These are phyloP conservation scores for Saccostrea cuccullata DNA, from an alignment of 1,140 invertebrate species.

Conservation along the genomic window DNA sequence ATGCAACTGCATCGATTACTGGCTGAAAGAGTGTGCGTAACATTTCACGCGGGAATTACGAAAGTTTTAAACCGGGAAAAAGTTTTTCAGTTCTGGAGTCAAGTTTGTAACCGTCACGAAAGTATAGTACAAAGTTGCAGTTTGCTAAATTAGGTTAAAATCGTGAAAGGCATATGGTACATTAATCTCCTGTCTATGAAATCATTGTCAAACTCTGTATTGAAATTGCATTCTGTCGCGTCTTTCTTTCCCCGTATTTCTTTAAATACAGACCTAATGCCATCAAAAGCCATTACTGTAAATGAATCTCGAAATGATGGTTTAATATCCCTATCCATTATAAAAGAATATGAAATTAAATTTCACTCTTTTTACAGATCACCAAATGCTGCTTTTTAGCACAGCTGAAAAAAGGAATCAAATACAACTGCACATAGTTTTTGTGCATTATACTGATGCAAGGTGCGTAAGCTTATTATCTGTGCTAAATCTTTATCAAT, in stretches of 20 bases:
- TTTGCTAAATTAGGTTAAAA: conserved; percentile 21
- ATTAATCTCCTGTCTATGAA: background rate
- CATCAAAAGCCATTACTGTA: conserved; percentile 36
- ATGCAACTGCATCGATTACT: conserved; percentile 37
- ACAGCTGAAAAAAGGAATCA: conserved; percentile 30
- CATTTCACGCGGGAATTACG: conserved; percentile 16
- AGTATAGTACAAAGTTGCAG: conserved; percentile 10
- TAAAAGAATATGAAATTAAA: conserved; percentile 37
- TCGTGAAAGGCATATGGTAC: conserved; percentile 16
- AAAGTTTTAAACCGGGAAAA: conserved; percentile 27
- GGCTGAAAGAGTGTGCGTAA: conserved; percentile 19
- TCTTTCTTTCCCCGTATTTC: background rate
- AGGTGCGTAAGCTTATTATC: conserved; percentile 34
- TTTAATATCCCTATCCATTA: conserved; percentile 38
- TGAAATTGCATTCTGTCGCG: background rate
- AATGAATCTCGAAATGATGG: conserved; percentile 33
- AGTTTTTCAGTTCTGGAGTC: background rate
- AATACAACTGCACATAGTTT: conserved; percentile 37
- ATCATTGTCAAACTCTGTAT: background rate
- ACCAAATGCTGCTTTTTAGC: conserved; percentile 35
- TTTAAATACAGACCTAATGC: conserved; percentile 1
- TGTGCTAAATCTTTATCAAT: conserved; percentile 31
- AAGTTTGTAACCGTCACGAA: conserved; percentile 4
- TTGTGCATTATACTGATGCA: conserved; percentile 34
- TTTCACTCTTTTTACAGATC: conserved; percentile 36